Evolutionary conservation across 2,888 invertebrate species (phyloP), one percentile per base, ranked within the genome.

Genomic region (Lithodes maja): DNA sequence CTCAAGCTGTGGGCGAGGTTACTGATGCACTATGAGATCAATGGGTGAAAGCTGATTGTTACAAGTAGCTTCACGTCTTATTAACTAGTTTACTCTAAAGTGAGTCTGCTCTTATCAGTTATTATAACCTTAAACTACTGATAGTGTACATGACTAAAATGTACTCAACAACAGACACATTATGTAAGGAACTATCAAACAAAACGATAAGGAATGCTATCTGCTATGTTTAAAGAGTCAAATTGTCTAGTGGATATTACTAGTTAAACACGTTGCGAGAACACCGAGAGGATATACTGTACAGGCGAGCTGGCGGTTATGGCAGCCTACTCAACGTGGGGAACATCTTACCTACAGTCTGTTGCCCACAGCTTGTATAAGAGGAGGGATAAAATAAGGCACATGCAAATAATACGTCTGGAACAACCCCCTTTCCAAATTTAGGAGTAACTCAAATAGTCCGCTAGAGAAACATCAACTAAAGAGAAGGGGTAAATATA

Each of bases 391-490:
- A 82, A 84, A 77, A 84, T 88, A 88, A 88, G 88, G 88, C 88
- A 88, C 88, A 84, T 88, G 61, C 78, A 88, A 88, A 88, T 77
- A 17, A 88, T 71, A 80, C 54, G 55, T 74, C 88, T 84, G 88
- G 88, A 88, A 88, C 88, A 88, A 88, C 88, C 88, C 88, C 83
- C 75, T 68, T 79, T 84, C 87, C 12, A 61, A 55, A 87, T 77
- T 50, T 83, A 83, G 15, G 52, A 83, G 52, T 69, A 69, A 54
- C 53, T 77, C 68, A 79, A 80, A 68, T 33, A 1, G 53, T 77
- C 74, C 71, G 80, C 61, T 69, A 80, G 61, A 55, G 49, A 84
- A 71, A 52, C 53, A 84, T 2, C 33, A 5, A 80, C 71, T 15
- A 55, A 74, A 49, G 55, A 81, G 12, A 61, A 33, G 33, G 15